Percentiles rank a stretch among this genome's conserved stretches.
Evolutionary conservation across 1,140 invertebrate species (phyloP).

Genomic region (Tetranychus cinnabarinus): DNA sequence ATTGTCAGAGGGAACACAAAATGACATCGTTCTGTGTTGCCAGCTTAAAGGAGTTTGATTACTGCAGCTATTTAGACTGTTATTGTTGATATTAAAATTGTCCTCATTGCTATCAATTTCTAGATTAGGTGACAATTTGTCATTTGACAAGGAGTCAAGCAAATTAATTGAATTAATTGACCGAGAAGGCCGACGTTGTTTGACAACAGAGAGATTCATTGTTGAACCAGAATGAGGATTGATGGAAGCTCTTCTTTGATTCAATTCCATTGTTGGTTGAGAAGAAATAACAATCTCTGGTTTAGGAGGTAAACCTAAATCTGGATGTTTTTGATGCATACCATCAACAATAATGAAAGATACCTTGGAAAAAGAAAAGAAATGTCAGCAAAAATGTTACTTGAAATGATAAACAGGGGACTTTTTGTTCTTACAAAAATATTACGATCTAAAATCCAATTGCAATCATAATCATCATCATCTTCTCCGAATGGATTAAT

Average conservation of each 20-base stretch:
- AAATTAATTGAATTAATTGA: neutral
- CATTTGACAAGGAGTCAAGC: no score
- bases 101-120: no score
- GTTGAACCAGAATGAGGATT: neutral
- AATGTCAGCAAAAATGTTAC: neutral
- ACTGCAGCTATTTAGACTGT: no score
- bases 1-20: no score
- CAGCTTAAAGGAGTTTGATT: no score
- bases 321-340: slow-evolving; percentile 12
- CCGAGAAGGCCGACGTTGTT: neutral
- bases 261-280: neutral
- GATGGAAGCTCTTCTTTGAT: neutral
- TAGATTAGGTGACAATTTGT: no score
- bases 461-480: slow-evolving; percentile 27
- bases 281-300: neutral
- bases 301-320: slow-evolving; percentile 10
- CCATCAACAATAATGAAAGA: slow-evolving; percentile 14
- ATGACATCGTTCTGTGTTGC: no score
- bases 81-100: no score
- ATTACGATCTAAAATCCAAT: slow-evolving; percentile 14
- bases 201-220: neutral
- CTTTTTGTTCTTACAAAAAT: neutral
- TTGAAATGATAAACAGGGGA: neutral
- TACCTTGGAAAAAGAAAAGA: neutral
- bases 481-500: slow-evolving; percentile 27